These are phyloP conservation scores for Gallinago solitaria DNA, from an alignment of 2,797 vertebrate species.

Conservation along the genomic window DNA sequence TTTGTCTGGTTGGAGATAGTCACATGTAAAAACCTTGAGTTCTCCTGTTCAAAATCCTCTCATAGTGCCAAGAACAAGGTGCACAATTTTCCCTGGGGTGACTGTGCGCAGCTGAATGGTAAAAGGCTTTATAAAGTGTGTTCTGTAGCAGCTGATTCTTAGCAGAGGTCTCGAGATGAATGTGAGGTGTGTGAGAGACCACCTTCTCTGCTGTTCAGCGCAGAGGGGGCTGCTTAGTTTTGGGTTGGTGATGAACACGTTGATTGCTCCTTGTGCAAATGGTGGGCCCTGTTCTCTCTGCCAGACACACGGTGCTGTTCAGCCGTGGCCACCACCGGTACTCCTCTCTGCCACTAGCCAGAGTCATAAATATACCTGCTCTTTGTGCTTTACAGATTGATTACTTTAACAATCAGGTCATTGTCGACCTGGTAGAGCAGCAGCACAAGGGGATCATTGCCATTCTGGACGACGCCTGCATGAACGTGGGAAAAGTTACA, in stretches of 20 bases:
- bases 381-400: slow-evolving; percentile 84
- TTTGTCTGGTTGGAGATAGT: not conserved
- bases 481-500: slow-evolving; percentile 97
- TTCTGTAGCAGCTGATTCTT: not conserved
- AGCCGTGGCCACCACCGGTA: not conserved
- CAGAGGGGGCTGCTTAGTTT: not conserved
- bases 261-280: not conserved
- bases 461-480: slow-evolving; percentile 94
- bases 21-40: not conserved
- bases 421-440: slow-evolving; percentile 96
- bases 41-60: not conserved
- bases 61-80: not conserved
- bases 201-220: not conserved
- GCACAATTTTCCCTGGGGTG: not conserved
- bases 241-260: too few species aligned
- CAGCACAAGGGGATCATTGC: slow-evolving; percentile 97
- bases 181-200: not conserved
- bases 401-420: slow-evolving; percentile 99
- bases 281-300: fast-evolving
- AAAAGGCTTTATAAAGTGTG: not conserved
- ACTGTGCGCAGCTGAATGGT: not conserved
- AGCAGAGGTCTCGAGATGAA: not conserved
- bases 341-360: not conserved
- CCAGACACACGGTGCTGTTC: not conserved
- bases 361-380: not conserved